Evolutionary conservation across 2,888 invertebrate genomes (phyloP), one percentile per base, ranked within the genome.

Genomic region (Sminthurinus aureus): DNA sequence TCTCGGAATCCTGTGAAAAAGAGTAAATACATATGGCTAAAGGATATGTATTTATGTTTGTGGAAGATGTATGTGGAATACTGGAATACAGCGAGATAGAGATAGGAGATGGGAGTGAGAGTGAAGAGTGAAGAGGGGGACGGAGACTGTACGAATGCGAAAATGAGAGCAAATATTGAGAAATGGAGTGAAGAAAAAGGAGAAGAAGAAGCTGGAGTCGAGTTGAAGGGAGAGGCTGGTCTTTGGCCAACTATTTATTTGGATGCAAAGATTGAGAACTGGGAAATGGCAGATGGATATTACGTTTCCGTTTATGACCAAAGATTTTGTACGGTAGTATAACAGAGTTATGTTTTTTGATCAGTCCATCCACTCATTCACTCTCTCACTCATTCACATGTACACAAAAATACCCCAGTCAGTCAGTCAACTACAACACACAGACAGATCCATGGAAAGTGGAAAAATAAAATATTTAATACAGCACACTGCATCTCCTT

Each of bases 311-410:
- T 85, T 85, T 85, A 87, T 58, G 58, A 2, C 13, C 4, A 15
- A 15, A 13, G 15, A 15, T 58, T 58, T 15, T 86, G 84, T 84
- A 79, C 58, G 84, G 85, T 85, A 82, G 85, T 86, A 38, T 38
- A 86, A 85, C 86, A 84, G 85, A 85, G 84, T 87, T 87, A 86
- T 85, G 85, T 85, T 81, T 86, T 86, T 87, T 86, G 85, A 87
- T 85, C 85, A 86, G 82, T 84, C 67, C 66, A 26, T 67, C 38
- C 66, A 24, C 22, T 78, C 66, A 67, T 22, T 67, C 67, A 67
- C 67, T 67, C 20, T 2, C 67, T 67, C 67, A n/a, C 22, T n/a
- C 22, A 11, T 66, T 66, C n/a, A n/a, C 9, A 18, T n/a, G 18
- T 64, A 15, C 64, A 18, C 64, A 64, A 15, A 64, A 64, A 64